These are phyloP conservation scores for Diploptera punctata DNA, from an alignment of 2,888 invertebrate genomes.

Conservation along the genomic window DNA sequence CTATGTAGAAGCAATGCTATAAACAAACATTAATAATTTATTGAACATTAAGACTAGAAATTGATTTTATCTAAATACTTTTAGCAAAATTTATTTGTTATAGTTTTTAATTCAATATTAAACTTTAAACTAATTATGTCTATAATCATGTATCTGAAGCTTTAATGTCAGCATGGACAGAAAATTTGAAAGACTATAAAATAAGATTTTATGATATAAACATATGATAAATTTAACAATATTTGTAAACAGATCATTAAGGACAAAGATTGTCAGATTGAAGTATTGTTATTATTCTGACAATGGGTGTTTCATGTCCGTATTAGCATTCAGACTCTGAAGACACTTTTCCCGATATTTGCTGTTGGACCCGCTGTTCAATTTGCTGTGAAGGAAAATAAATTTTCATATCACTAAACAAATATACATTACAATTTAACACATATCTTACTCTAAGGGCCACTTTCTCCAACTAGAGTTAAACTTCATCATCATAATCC, in stretches of 20 bases:
- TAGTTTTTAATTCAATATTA: too few relatives aligned
- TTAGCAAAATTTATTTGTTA: too few relatives aligned
- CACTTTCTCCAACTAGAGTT: too few relatives aligned
- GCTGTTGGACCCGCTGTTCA: constrained; percentile 57
- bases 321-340: constrained; percentile 54
- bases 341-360: constrained; percentile 54
- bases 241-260: neutral
- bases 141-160: too few relatives aligned
- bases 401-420: neutral
- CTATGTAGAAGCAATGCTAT: too few relatives aligned
- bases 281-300: neutral
- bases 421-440: neutral
- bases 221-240: neutral
- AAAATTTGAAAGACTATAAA: neutral
- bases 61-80: too few relatives aligned
- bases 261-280: neutral
- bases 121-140: too few relatives aligned
- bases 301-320: neutral
- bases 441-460: neutral
- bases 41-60: too few relatives aligned
- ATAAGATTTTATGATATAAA: neutral
- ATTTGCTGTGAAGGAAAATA: constrained; percentile 52
- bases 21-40: too few relatives aligned
- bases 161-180: neutral
- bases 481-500: neutral